Base-by-base conservation (phyloP, 2,888 invertebrate species). In the Imbricaverruca yamaguchii region DNA sequence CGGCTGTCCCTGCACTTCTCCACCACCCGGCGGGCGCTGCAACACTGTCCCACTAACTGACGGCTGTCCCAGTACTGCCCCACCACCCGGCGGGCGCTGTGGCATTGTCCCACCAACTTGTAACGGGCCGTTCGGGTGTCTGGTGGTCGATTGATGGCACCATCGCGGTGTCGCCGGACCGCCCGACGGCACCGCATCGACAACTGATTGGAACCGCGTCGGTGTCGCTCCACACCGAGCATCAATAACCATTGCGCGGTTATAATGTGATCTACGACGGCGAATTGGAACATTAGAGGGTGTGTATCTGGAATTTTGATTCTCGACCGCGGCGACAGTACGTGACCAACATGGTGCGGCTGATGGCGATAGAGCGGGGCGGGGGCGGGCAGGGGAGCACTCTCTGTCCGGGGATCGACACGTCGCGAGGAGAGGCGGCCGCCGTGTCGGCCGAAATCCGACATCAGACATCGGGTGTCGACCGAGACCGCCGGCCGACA, bases 271-370 rank as follows among this genome's bases (percentile, higher is more conserved):
- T 74, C 74, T 74, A 74, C 74, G 74, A 21, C 74, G 53, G 12
- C 23, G 74, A 74, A 74, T 74, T 53, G 74, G 53, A 55, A n/a
- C 74, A 74, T 74, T 74, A 74, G 74, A 55, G 74, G 74, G 74
- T 74, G 74, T 74, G 74, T 74, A 74, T 74, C 74, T 55, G 74
- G 74, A 74, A 74, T 74, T 74, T 69, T 69, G 69, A 69, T 69
- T 53, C 53, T 53, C 39, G 74, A 74, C 10, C 9, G 8, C n/a
- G 65, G 55, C 74, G 74, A 74, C 74, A 74, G 74, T 9, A 74
- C 74, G 74, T 74, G 74, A 74, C 74, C 74, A 55, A 53, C 18
- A 74, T 74, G 10, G 74, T 9, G 39, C 1, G 69, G 21, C 55
- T 13, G 59, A 13, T 15, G 15, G 15, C 15, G 12, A 7, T 55